Conservation (phyloP, 2,888 invertebrate genomes). For the Teinopalpus imperialis region DNA sequence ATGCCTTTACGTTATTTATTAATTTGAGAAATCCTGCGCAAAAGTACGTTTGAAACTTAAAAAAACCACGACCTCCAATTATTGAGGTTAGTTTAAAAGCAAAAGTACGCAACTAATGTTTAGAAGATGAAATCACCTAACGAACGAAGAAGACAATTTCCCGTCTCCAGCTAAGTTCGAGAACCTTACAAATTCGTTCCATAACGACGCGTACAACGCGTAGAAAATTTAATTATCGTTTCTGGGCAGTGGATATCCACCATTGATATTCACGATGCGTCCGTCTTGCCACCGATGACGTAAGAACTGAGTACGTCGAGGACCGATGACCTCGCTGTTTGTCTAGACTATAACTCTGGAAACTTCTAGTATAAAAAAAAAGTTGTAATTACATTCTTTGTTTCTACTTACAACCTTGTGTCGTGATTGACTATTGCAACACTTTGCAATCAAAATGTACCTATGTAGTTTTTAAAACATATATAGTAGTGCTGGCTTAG, state of each 20-base stretch:
- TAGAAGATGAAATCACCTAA: neutral
- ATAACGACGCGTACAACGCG: conserved; percentile 52
- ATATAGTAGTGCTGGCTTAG: too few species aligned
- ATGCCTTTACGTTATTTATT: too few species aligned
- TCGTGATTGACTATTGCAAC: neutral
- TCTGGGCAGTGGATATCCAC: conserved; percentile 55
- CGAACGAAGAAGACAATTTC: neutral
- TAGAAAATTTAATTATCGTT: conserved; percentile 75
- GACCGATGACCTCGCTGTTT: conserved; percentile 68
- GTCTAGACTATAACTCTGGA: conserved; percentile 39
- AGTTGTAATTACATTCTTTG: neutral
- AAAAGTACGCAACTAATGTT: too few species aligned
- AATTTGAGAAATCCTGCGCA: too few species aligned
- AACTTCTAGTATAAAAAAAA: conserved; percentile 10
- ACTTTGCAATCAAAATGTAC: too few species aligned
- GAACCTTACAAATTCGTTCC: conserved; percentile 52
- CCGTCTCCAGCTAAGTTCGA: conserved; percentile 36
- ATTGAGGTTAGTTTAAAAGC: too few species aligned
- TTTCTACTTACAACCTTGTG: neutral
- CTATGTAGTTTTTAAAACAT: too few species aligned
- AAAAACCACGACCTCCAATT: too few species aligned
- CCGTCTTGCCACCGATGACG: conserved; percentile 67
- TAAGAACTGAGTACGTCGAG: conserved; percentile 56
- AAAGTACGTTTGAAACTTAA: too few species aligned
- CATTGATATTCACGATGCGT: conserved; percentile 74